These are phyloP conservation scores for Amphimallon solstitiale DNA, from an alignment of 2,888 invertebrate genomes.

Conservation along the genomic window DNA sequence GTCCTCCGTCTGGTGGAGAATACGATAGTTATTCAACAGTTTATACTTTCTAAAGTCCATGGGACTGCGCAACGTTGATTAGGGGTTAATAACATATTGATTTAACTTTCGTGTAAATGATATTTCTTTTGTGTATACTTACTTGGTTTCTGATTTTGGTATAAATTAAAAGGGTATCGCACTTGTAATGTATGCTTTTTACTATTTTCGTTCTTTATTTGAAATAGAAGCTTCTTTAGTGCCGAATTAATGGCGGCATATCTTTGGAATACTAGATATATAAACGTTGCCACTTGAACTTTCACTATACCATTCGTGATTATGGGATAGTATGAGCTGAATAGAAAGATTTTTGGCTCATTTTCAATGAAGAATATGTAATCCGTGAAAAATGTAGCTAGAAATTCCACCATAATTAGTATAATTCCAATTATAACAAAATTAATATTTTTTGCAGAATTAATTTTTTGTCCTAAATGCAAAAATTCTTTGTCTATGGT, in stretches of 20 bases:
- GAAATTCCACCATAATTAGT: slow-evolving; percentile 30
- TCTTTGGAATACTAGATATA: slow-evolving; percentile 31
- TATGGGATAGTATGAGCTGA: slow-evolving; percentile 37
- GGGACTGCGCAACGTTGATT: too few species aligned
- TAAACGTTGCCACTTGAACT: slow-evolving; percentile 30
- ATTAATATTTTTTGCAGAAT: not conserved
- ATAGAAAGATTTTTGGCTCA: slow-evolving; percentile 35
- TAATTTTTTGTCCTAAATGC: slow-evolving; percentile 13
- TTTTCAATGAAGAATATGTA: slow-evolving; percentile 36
- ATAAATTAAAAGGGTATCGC: not conserved
- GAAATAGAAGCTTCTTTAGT: not conserved
- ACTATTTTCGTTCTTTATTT: not conserved
- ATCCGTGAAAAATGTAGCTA: slow-evolving; percentile 34
- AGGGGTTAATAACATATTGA: too few species aligned
- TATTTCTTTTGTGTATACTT: too few species aligned
- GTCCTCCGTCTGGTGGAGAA: too few species aligned
- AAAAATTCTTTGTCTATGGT: slow-evolving; percentile 25
- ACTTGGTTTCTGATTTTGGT: not conserved
- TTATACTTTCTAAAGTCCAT: too few species aligned
- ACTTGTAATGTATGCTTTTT: not conserved
- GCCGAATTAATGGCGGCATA: slow-evolving; percentile 23
- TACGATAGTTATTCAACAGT: too few species aligned
- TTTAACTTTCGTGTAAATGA: too few species aligned
- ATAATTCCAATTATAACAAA: slow-evolving; percentile 31
- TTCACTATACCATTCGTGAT: slow-evolving; percentile 37